Percentiles rank a stretch among this genome's conserved stretches.
phyloP scores from a whole-genome alignment of 2,797 vertebrate genomes.

The Paratrypauchen microcephalus region DNA sequence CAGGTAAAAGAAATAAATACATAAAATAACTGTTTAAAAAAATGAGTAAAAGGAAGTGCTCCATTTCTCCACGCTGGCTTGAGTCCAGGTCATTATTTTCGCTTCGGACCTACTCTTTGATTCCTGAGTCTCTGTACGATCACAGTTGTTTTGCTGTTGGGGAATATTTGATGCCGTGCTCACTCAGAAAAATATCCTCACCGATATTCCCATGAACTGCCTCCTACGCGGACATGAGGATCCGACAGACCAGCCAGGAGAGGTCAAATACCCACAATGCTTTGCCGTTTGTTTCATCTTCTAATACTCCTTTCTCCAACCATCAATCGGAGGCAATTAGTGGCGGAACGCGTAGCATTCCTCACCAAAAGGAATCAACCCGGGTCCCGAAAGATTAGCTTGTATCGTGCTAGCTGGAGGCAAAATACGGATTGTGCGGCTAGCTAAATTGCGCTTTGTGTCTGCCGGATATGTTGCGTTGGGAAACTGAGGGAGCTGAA shows the following conservation, averaged over 20 bases:
- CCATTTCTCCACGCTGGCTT: slow-evolving; percentile 6
- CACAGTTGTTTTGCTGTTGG: slow-evolving; percentile 24
- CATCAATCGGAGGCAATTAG: slow-evolving; percentile 64
- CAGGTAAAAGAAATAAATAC: not conserved
- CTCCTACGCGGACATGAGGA: slow-evolving; percentile 25
- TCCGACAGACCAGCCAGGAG: slow-evolving; percentile 32
- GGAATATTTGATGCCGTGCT: not conserved
- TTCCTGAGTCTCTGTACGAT: slow-evolving; percentile 26
- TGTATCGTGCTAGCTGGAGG: slow-evolving; percentile 26
- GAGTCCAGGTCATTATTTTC: slow-evolving; percentile 46
- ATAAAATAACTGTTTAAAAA: slow-evolving; percentile 8
- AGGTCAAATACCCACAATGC: slow-evolving; percentile 55
- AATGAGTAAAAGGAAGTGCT: not conserved
- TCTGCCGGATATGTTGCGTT: slow-evolving; percentile 26
- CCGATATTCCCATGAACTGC: slow-evolving; percentile 29
- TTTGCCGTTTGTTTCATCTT: slow-evolving; percentile 36
- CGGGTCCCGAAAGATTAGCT: slow-evolving; percentile 21
- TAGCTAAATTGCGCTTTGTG: slow-evolving; percentile 50
- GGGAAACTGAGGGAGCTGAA: slow-evolving; percentile 15
- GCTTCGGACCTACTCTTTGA: slow-evolving; percentile 25
- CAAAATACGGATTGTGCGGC: slow-evolving; percentile 37
- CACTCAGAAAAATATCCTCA: slow-evolving; percentile 1
- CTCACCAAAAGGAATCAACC: slow-evolving; percentile 42
- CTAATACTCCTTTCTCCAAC: slow-evolving; percentile 28
- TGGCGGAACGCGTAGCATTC: slow-evolving; percentile 20